Conservation (phyloP, 2,797 vertebrate genomes). For the Hemibagrus guttatus region DNA sequence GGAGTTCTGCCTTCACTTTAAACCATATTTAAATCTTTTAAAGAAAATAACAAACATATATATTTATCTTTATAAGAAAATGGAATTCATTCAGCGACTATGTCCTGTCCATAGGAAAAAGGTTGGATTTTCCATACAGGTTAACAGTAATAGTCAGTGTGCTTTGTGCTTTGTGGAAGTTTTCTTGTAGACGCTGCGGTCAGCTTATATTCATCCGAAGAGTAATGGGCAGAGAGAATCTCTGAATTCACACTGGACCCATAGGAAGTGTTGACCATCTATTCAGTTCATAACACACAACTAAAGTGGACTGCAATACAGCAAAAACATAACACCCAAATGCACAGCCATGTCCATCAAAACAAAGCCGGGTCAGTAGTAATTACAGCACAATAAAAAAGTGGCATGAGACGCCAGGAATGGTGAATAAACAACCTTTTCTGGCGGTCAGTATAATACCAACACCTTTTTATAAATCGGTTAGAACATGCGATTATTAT, state of each 20-base stretch:
- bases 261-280: neutral
- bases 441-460: neutral
- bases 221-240: conserved; percentile 27
- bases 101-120: conserved; percentile 10
- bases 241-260: conserved; percentile 12
- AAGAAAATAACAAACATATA: too few species aligned
- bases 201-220: conserved; percentile 12
- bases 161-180: conserved; percentile 21
- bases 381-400: neutral
- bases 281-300: neutral
- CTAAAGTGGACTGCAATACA: neutral
- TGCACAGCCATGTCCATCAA: neutral
- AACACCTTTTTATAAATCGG: neutral
- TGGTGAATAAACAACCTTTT: neutral
- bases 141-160: conserved; percentile 15
- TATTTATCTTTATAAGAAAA: too few species aligned
- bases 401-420: neutral
- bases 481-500: neutral
- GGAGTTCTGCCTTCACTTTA: too few species aligned
- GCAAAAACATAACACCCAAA: neutral
- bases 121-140: conserved; percentile 29
- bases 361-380: neutral
- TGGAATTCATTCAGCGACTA: too few species aligned
- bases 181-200: conserved; percentile 20
- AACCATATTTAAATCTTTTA: too few species aligned